These are phyloP conservation scores for Mungos mungo DNA, from an alignment of 2,113 vertebrate genomes.

Conservation along the genomic window DNA sequence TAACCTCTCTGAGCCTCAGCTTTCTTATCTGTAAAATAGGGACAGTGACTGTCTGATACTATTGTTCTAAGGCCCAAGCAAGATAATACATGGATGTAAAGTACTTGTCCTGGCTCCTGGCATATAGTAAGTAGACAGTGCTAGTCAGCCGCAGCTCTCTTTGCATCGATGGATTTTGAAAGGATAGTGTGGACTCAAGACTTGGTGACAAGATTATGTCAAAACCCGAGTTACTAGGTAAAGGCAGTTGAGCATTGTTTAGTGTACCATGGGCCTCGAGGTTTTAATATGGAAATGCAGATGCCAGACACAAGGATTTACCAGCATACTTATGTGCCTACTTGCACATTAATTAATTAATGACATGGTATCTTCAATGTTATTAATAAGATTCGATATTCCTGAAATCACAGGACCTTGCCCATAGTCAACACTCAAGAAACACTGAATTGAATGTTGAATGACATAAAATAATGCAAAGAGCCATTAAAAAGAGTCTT, in stretches of 20 bases:
- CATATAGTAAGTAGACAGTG: neutral
- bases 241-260: neutral
- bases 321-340: neutral
- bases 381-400: neutral
- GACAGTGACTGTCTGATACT: neutral
- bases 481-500: neutral
- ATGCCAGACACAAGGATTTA: neutral
- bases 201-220: neutral
- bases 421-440: neutral
- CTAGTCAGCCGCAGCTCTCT: neutral
- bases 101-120: neutral
- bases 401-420: neutral
- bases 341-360: neutral
- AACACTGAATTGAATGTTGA: neutral
- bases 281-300: neutral
- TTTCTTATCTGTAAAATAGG: constrained; percentile 21
- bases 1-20: neutral
- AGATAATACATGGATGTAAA: neutral
- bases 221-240: neutral
- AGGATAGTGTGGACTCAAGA: neutral
- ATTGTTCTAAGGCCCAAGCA: neutral
- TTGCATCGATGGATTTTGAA: neutral
- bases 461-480: neutral
- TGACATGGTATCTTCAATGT: neutral
- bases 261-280: neutral